These are phyloP conservation scores for Gymnocephalus cernua DNA, from an alignment of 2,113 vertebrate species.

Conservation along the genomic window DNA sequence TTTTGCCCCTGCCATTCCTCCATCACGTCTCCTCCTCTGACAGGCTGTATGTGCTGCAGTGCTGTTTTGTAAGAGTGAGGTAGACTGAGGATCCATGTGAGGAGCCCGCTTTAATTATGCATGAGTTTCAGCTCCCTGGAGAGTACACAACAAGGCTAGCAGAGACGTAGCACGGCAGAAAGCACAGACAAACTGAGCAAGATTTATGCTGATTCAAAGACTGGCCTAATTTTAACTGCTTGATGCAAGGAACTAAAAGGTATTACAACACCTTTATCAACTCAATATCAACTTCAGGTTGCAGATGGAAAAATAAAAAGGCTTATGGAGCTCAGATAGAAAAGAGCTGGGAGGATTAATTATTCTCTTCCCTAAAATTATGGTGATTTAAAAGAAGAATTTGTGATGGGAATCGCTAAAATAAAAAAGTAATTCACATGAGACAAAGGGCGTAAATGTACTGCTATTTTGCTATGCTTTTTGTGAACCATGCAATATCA, in stretches of 20 bases:
- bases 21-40: constrained; percentile 51
- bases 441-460: constrained; percentile 22
- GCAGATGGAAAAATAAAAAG: neutral
- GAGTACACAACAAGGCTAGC: constrained; percentile 78
- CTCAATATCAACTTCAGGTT: neutral
- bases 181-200: constrained; percentile 59
- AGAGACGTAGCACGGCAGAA: constrained; percentile 63
- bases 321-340: neutral
- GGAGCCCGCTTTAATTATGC: constrained; percentile 84
- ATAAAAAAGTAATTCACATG: neutral
- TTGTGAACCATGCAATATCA: constrained; percentile 19
- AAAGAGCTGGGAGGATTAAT: neutral
- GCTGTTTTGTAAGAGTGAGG: constrained; percentile 64
- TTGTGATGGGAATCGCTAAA: neutral
- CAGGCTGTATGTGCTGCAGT: constrained; percentile 71
- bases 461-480: neutral
- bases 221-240: constrained; percentile 67
- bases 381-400: neutral
- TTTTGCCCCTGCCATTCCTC: constrained; percentile 18
- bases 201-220: constrained; percentile 72
- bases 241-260: constrained; percentile 40
- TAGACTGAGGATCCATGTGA: constrained; percentile 73
- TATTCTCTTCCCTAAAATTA: neutral
- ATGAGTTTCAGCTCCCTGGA: constrained; percentile 83
- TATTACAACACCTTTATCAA: constrained; percentile 41